A percentile compares a stretch with the other conserved stretches of the same genome.
phyloP scores from a whole-genome alignment of 1,140 invertebrate species.

The Nylanderia fulva region DNA sequence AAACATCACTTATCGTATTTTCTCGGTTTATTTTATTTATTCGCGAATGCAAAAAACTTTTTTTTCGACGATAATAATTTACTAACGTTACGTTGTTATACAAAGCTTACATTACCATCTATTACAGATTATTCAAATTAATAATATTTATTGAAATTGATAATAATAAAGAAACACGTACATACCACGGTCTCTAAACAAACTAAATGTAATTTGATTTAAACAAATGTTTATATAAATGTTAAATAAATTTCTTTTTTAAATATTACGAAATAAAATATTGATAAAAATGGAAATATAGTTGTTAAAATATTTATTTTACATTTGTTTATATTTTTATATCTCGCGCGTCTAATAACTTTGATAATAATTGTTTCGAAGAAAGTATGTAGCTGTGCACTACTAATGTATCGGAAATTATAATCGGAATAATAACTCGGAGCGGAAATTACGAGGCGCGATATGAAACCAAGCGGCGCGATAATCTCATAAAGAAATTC shows the following conservation, averaged over 20 bases:
- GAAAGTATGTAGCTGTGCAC: not conserved
- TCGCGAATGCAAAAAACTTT: not conserved
- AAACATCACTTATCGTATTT: not conserved
- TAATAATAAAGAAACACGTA: not conserved
- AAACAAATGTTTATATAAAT: not conserved
- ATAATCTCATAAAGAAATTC: slow-evolving; percentile 48
- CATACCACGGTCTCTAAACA: not conserved
- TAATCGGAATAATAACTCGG: not conserved
- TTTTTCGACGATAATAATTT: slow-evolving; percentile 31
- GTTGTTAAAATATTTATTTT: slow-evolving; percentile 2
- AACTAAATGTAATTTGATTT: not conserved
- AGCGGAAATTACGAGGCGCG: slow-evolving; percentile 14
- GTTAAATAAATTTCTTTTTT: too few relatives aligned
- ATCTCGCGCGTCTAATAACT: not conserved
- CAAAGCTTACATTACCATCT: too few relatives aligned
- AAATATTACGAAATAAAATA: not conserved
- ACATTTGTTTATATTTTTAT: not conserved
- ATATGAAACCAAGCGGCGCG: slow-evolving; percentile 19
- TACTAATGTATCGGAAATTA: not conserved
- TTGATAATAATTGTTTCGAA: not conserved
- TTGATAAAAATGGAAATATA: not conserved
- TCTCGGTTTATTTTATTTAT: slow-evolving; percentile 4
- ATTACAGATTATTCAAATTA: slow-evolving; percentile 14
- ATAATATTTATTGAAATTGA: not conserved
- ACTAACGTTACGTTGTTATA: not conserved